These are phyloP conservation scores for Paguma larvata DNA, from an alignment of 2,797 vertebrate species.

Conservation along the genomic window DNA sequence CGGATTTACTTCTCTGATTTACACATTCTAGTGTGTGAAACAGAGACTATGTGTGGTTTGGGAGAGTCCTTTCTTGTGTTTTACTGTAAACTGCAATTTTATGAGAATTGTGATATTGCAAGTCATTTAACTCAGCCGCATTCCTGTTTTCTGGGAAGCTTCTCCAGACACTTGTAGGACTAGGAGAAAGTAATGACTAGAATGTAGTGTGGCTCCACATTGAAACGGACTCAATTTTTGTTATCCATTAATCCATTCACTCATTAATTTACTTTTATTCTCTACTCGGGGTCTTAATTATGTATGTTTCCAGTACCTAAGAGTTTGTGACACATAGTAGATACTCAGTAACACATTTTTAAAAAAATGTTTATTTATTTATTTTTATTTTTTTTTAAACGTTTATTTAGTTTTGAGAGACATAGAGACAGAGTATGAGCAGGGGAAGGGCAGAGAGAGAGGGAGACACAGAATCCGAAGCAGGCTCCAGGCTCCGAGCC, in stretches of 20 bases:
- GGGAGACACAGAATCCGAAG: no score
- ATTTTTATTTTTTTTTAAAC: no score
- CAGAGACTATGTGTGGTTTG: neutral
- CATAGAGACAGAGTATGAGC: no score
- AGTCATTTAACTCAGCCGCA: neutral
- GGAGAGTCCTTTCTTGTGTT: neutral
- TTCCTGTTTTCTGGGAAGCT: neutral
- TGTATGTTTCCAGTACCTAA: neutral
- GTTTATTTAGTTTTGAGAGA: no score
- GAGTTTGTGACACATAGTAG: neutral
- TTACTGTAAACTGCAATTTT: neutral
- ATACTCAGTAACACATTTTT: slow-evolving; percentile 2
- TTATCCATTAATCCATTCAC: neutral
- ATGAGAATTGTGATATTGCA: neutral
- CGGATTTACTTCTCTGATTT: neutral
- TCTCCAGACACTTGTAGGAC: neutral
- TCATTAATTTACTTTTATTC: neutral
- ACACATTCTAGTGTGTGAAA: neutral
- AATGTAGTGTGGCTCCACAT: neutral
- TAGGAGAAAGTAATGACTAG: neutral
- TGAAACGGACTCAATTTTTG: neutral
- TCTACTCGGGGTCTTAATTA: neutral
- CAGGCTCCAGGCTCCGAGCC: no score
- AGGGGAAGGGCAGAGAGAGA: no score
- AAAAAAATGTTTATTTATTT: neutral